Conservation (phyloP, 2,888 invertebrate genomes). For the Diaprepes abbreviatus region DNA sequence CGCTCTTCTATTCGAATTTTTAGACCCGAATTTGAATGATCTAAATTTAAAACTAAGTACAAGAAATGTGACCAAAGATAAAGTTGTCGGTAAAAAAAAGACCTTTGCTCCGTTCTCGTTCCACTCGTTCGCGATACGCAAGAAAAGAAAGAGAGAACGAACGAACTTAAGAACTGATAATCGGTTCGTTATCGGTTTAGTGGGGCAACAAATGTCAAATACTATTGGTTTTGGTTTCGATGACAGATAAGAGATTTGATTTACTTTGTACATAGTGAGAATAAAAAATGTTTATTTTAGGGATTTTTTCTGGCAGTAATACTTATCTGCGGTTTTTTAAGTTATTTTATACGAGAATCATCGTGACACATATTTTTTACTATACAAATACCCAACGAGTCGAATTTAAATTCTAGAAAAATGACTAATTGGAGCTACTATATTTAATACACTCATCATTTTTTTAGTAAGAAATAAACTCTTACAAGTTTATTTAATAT, state of each 20-base stretch:
- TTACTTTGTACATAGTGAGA: constrained; percentile 25
- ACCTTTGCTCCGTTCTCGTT: constrained; percentile 3
- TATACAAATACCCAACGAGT: no score
- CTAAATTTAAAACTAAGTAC: constrained; percentile 41
- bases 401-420: no score
- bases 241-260: constrained; percentile 59
- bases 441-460: no score
- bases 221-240: constrained; percentile 61
- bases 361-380: not conserved
- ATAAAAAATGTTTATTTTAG: constrained; percentile 16
- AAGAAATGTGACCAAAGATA: constrained; percentile 41
- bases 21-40: constrained; percentile 6
- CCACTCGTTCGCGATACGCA: not conserved
- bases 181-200: constrained; percentile 43
- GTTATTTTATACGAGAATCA: not conserved
- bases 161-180: constrained; percentile 30
- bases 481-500: no score
- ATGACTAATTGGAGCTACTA: no score
- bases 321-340: not conserved
- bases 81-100: constrained; percentile 34
- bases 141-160: constrained; percentile 16
- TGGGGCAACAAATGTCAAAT: constrained; percentile 59
- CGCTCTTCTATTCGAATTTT: constrained; percentile 5
- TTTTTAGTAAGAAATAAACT: no score
- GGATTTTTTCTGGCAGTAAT: constrained; percentile 1